Percentiles rank a stretch among this genome's conserved stretches.
Evolutionary conservation across 2,888 invertebrate species (phyloP).

Genomic region (Timema podura): DNA sequence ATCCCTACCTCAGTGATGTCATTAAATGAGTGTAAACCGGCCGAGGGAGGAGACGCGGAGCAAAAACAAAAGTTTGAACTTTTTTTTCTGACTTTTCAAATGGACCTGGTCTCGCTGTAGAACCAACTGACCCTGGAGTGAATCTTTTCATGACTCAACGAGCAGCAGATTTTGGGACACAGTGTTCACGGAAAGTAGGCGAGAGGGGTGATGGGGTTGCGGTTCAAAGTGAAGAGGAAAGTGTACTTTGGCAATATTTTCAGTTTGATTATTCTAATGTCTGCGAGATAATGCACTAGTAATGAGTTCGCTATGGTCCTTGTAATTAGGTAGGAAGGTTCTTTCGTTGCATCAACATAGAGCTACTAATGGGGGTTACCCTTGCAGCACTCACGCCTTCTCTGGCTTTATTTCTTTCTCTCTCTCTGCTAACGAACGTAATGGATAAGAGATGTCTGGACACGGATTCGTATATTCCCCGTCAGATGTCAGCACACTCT

Average conservation of each 20-base stretch:
- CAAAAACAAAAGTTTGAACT: no score
- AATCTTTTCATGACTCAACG: no score
- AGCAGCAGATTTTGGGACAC: no score
- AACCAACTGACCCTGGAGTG: no score
- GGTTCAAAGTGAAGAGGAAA: neutral
- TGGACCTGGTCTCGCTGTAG: no score
- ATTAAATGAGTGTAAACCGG: no score
- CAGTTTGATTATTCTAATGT: slow-evolving; percentile 25
- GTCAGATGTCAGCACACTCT: slow-evolving; percentile 23
- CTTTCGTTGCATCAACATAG: neutral
- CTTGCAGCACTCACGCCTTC: neutral
- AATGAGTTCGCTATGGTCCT: slow-evolving; percentile 25
- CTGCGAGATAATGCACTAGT: slow-evolving; percentile 28
- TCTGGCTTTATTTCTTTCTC: slow-evolving; percentile 17
- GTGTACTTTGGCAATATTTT: slow-evolving; percentile 15
- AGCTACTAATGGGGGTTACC: slow-evolving; percentile 7
- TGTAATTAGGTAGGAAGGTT: slow-evolving; percentile 19
- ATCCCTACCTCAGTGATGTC: no score
- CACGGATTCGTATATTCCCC: slow-evolving; percentile 26
- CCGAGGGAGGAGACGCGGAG: no score
- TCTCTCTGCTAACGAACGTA: slow-evolving; percentile 23
- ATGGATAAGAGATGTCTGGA: slow-evolving; percentile 31
- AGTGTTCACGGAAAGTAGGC: no score
- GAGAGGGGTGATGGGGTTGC: no score
- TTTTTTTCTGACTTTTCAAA: no score